Base-by-base conservation (phyloP, 2,888 invertebrate species). In the Hypolimnas misippus region DNA sequence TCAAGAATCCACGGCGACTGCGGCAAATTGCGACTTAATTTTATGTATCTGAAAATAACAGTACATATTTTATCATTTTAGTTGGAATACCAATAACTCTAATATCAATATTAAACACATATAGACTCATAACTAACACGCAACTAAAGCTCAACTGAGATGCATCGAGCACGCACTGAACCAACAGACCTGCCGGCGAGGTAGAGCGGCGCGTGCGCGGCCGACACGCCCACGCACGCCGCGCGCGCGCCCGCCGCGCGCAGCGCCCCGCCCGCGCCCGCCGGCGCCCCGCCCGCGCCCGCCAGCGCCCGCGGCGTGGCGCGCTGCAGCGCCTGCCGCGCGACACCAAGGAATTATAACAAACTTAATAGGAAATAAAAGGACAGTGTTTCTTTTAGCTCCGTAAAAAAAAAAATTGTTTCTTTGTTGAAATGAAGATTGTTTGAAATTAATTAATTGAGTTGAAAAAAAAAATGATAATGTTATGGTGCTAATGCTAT, bases 1-100 rank as follows among this genome's bases (percentile, higher is more conserved):
- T 96, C 94, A 57, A 98, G 90, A 58, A 98, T 84, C 98, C 99
- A 99, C 0, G 99, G 99, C 0, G 98, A 98, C 91, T 99, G 99
- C 55, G 98, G 96, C 29, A 99, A 86, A 68, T 93, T 91, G 53
- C 99, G 93, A 2, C 96, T 96, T 76, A 95, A 94, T 84, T 98
- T 98, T 70, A 95, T 93, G 82, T 99, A 98, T 57, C 98, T 93
- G 31, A 17, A 17, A 51, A 49, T 6, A 59, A 44, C 4, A 19
- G 3, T 3, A 16, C 16, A 40, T n/a, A 52, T 21, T 14, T 31
- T n/a, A n/a, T n/a, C n/a, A n/a, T n/a, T n/a, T n/a, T n/a, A n/a
- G n/a, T n/a, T n/a, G n/a, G n/a, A n/a, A n/a, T n/a, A n/a, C n/a
- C n/a, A n/a, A n/a, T n/a, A n/a, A n/a, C n/a, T n/a, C n/a, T n/a